phyloP scores from a whole-genome alignment of 1,140 invertebrate genomes.

The Euwallacea similis region DNA sequence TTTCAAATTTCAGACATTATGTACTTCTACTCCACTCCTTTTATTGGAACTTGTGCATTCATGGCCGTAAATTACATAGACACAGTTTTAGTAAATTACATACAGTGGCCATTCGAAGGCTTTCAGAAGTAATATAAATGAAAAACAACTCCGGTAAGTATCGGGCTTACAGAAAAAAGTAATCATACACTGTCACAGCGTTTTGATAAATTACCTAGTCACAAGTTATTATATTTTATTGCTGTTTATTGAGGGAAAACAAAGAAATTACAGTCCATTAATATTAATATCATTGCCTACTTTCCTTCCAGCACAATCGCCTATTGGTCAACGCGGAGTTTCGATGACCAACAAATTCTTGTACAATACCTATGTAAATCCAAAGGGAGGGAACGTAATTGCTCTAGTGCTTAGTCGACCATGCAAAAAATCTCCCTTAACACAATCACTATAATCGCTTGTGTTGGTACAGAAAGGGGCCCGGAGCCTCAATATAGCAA shows the following conservation, averaged over 20 bases:
- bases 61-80: not conserved
- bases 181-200: conserved; percentile 20
- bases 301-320: too few species aligned
- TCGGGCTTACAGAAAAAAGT: conserved; percentile 2
- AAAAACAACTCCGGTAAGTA: not conserved
- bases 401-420: too few species aligned
- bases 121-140: not conserved
- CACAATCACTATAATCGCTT: conserved; percentile 22
- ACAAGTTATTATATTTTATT: conserved; percentile 15
- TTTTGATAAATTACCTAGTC: conserved; percentile 19
- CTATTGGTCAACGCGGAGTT: too few species aligned
- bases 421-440: not conserved
- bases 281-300: not conserved
- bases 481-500: not conserved
- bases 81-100: not conserved
- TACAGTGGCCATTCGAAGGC: not conserved
- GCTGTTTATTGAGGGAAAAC: conserved; percentile 6
- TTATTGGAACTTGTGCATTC: not conserved
- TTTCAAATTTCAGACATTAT: conserved; percentile 9
- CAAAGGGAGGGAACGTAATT: too few species aligned
- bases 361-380: too few species aligned
- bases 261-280: conserved; percentile 9
- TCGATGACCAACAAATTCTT: too few species aligned
- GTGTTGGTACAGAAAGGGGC: conserved; percentile 9
- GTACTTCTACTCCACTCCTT: too few species aligned